Evolutionary conservation across 1,140 invertebrate genomes (phyloP), one percentile per base, ranked within the genome.

Genomic region (Trichonephila inaurata): DNA sequence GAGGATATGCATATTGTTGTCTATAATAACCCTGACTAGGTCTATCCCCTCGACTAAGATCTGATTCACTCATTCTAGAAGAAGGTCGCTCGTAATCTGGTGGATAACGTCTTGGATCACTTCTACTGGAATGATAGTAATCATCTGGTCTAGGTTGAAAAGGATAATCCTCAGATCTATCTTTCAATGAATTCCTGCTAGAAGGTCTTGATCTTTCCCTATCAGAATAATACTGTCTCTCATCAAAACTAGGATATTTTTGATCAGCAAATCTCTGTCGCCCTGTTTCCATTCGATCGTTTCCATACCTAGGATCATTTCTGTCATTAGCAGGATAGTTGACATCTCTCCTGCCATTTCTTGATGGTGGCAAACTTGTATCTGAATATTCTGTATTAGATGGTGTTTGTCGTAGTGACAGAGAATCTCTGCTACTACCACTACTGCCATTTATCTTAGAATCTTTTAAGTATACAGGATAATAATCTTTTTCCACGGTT

Each of bases 201-300:
- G 95, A 95, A 6, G 95, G 95, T 58, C 95, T 94, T 12, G 95
- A 95, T 72, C 95, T 95, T 58, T 94, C 92, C 69, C 94, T 94
- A 28, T 95, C 94, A n/a, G 94, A 77, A 66, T 95, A 94, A 87
- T 94, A 95, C 44, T 95, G 77, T 66, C 95, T 91, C 28, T 95
- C 95, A 91, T 95, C 93, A 92, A 88, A 91, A 61, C 94, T 88
- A 10, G 94, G 94, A 89, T 95, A 95, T 86, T 95, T 94, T 51
- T 95, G 93, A 58, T 94, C 92, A 24, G 81, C 58, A 85, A 69
- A 88, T 21, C 82, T 85, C 16, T 94, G 66, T 8, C 94, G 64
- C 1, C 61, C 40, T n/a, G 18, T 19, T 33, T 88, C 66, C 88
- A n/a, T 19, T 61, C 28, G 69, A 86, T 89, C 44, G 10, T 33